Base-by-base conservation (phyloP, 2,888 invertebrate genomes). In the Parelbella ahira region DNA sequence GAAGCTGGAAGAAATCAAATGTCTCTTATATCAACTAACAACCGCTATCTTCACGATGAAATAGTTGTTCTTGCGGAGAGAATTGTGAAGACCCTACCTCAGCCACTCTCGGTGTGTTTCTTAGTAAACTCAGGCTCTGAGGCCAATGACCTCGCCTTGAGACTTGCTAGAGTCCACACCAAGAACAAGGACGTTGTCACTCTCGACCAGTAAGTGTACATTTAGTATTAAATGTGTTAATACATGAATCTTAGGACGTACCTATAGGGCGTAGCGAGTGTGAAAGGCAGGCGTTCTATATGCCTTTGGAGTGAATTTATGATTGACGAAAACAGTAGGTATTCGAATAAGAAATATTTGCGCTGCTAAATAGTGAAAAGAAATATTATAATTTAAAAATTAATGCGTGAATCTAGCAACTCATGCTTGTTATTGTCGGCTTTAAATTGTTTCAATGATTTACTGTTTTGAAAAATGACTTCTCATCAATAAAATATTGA, bases 51-150 rank as follows among this genome's bases (percentile, higher is more conserved):
- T 5, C 98, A 99, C 73, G 98, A 99, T 73, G 96, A 98, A 71
- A 88, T 99, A 49, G 97, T 98, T 4, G 89, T 97, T 43, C 95
- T 97, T 59, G 98, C 98, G 2, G 90, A 95, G 64, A 91, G 93
- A 51, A 84, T 99, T 51, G 91, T 94, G 7, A 90, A 90, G 42
- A 93, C 95, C 2, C 89, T 99, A 80, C 99, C 99, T 0, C 91
- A 93, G 41, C 89, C 91, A 15, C 87, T 99, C 20, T 94, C 95
- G 8, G 96, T 98, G 2, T 97, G 98, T 65, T 99, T 94, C 87
- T 94, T 99, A 71, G 97, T 98, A 39, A 99, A 99, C 83, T 99
- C 99, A 0, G 99, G 99, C 4, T 99, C 98, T 3, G 99, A 99
- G 84, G 99, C 99, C 4, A 99, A 99, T 76, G 99, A 99, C 86